Percentiles rank a stretch among this genome's conserved stretches.
phyloP scores from a whole-genome alignment of 2,113 vertebrate species.

The rat (Rattus norvegicus) region DNA sequence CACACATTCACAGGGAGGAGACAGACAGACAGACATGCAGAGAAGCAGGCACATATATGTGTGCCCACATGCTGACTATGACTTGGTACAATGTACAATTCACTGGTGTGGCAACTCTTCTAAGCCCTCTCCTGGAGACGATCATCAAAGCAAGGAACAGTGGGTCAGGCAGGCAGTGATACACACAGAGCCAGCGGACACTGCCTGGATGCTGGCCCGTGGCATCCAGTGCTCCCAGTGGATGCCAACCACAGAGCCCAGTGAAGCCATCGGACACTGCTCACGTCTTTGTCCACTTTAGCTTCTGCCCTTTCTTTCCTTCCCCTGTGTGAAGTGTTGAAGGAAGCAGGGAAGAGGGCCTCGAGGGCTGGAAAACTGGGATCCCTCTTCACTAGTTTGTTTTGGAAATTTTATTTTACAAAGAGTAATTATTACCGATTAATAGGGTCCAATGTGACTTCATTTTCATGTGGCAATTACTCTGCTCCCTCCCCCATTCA shows the following conservation, averaged over 20 bases:
- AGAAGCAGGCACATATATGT: rapidly evolving
- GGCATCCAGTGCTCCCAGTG: neutral
- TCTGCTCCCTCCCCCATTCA: too few relatives aligned
- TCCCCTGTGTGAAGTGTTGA: neutral
- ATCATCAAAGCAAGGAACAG: neutral
- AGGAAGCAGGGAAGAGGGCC: neutral
- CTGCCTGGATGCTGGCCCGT: rapidly evolving
- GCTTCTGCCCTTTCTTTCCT: neutral
- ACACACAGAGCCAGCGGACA: neutral
- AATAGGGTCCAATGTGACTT: neutral
- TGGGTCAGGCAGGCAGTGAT: neutral
- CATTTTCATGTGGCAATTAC: neutral
- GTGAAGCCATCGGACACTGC: rapidly evolving
- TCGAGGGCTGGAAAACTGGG: neutral
- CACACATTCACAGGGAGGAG: neutral
- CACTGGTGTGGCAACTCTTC: neutral
- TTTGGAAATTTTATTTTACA: neutral
- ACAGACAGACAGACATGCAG: rapidly evolving
- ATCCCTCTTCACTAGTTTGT: neutral
- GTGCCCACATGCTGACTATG: neutral
- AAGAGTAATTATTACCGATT: neutral
- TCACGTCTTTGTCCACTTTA: neutral
- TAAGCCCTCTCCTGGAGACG: neutral
- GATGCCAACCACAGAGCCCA: neutral
- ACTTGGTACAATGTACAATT: neutral